phyloP scores from a whole-genome alignment of 2,888 invertebrate genomes.

The Ferdinandea cuprea region DNA sequence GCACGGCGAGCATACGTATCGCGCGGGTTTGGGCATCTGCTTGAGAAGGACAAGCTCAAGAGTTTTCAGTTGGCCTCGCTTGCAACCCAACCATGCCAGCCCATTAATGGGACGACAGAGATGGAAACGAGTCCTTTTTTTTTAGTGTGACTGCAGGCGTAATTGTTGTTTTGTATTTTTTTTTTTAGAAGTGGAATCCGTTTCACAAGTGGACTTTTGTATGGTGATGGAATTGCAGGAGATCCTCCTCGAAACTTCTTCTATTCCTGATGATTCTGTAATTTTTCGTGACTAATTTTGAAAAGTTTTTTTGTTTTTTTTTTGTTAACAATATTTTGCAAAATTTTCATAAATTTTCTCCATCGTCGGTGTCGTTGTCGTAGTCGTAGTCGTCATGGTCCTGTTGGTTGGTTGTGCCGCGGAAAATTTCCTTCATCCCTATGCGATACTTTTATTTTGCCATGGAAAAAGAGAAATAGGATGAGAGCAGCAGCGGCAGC shows the following conservation, averaged over 20 bases:
- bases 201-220: not conserved
- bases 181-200: conserved; percentile 7
- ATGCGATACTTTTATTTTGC: conserved; percentile 48
- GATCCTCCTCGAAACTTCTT: conserved; percentile 28
- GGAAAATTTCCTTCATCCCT: conserved; percentile 23
- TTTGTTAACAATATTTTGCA: conserved; percentile 16
- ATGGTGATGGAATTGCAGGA: conserved; percentile 5
- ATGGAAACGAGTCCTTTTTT: not conserved
- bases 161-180: conserved; percentile 1
- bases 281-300: conserved; percentile 41
- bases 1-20: not conserved
- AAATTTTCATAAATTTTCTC: conserved; percentile 45
- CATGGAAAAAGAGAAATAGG: conserved; percentile 1
- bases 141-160: conserved; percentile 16
- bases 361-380: no score
- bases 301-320: conserved; percentile 11
- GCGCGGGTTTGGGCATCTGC: not conserved
- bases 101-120: conserved; percentile 42
- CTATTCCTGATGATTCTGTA: conserved; percentile 25
- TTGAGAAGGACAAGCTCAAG: conserved; percentile 19
- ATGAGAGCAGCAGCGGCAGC: not conserved
- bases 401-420: conserved; percentile 5
- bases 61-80: conserved; percentile 25
- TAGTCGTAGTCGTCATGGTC: conserved; percentile 1
- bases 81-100: not conserved